Conservation (phyloP, 2,888 invertebrate genomes). For the Linnaemya vulpina region DNA sequence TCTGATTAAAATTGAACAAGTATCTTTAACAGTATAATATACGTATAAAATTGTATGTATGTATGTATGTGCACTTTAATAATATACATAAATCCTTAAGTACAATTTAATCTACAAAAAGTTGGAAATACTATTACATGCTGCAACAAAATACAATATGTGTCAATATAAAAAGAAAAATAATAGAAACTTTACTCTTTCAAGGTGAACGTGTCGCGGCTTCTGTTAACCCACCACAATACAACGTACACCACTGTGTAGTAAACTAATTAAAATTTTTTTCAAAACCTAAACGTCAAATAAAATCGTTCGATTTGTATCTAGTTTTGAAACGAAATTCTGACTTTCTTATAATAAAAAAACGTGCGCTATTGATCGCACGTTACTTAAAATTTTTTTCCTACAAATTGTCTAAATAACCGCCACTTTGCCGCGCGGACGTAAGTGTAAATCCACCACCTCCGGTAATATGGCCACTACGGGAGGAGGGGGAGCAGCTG, state of each 20-base stretch:
- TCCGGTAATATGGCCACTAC: constrained; percentile 69
- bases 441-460: constrained; percentile 71
- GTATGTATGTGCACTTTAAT: neutral
- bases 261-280: constrained; percentile 29
- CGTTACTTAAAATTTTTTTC: constrained; percentile 50
- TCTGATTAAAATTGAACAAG: neutral
- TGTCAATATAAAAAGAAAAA: neutral
- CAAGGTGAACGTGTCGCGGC: constrained; percentile 69
- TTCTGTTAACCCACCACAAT: constrained; percentile 60
- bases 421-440: constrained; percentile 72
- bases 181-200: constrained; percentile 59
- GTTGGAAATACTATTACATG: neutral
- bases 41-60: neutral
- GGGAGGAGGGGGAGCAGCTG: constrained; percentile 84
- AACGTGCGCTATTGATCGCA: constrained; percentile 62
- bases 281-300: constrained; percentile 37
- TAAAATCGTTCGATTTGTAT: neutral
- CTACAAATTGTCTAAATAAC: constrained; percentile 59
- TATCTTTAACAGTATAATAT: too few relatives aligned
- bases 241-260: constrained; percentile 27
- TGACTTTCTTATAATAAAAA: constrained; percentile 26
- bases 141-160: neutral
- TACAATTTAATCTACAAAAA: neutral
- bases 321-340: constrained; percentile 36
- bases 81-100: neutral